Percentiles rank a stretch among this genome's conserved stretches.
Evolutionary conservation across 2,888 invertebrate species (phyloP).

Genomic region (Nasonia oneida): DNA sequence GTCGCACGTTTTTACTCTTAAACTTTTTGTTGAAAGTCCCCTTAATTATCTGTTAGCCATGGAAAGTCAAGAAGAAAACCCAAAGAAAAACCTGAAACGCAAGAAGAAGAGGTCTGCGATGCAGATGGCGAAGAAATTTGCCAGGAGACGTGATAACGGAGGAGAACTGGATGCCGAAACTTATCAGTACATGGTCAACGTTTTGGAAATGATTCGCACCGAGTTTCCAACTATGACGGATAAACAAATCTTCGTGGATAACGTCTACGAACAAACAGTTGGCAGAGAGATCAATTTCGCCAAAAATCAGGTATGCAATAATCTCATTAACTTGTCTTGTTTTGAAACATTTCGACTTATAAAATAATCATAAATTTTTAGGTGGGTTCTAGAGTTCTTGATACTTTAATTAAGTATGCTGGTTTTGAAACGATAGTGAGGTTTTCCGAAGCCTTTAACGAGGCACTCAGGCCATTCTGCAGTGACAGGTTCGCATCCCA

Average conservation of each 20-base stretch:
- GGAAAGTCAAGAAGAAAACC: constrained; percentile 44
- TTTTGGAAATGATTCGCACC: constrained; percentile 85
- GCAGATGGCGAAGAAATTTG: constrained; percentile 88
- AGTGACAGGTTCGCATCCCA: constrained; percentile 90
- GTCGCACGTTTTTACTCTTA: background rate
- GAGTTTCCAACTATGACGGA: constrained; percentile 86
- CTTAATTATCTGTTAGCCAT: constrained; percentile 14
- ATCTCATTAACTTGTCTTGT: background rate
- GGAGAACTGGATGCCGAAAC: constrained; percentile 85
- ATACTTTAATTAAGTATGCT: constrained; percentile 86
- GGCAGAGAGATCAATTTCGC: constrained; percentile 87
- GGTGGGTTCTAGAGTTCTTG: constrained; percentile 88
- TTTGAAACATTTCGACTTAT: background rate
- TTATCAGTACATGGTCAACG: constrained; percentile 88
- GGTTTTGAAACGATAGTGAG: constrained; percentile 83
- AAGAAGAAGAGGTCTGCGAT: constrained; percentile 85
- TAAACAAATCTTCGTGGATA: constrained; percentile 86
- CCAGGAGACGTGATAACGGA: constrained; percentile 82
- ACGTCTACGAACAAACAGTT: constrained; percentile 87
- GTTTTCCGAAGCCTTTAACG: constrained; percentile 83
- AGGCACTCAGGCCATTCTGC: constrained; percentile 86
- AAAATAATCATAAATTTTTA: background rate
- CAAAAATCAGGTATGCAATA: constrained; percentile 84
- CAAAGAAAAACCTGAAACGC: constrained; percentile 78
- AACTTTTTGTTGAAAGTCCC: background rate